Conservation (phyloP, 2,888 invertebrate species). For the Tryphoninae sp. region DNA sequence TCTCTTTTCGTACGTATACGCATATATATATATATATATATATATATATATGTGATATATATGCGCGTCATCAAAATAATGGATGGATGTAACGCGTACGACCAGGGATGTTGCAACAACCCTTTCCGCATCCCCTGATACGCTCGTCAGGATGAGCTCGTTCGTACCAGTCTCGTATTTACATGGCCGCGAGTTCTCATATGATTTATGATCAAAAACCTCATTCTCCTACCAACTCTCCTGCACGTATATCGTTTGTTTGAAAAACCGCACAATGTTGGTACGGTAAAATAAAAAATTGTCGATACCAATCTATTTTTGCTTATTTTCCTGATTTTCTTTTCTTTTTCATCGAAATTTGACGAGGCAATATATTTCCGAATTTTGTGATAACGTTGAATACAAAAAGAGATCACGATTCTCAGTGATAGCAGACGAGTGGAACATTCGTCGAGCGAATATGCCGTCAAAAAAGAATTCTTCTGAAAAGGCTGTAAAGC, state of each 20-base stretch:
- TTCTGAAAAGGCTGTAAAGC: slow-evolving; percentile 56
- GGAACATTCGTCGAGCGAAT: slow-evolving; percentile 35
- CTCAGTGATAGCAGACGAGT: slow-evolving; percentile 14
- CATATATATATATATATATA: neutral
- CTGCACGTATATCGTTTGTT: neutral
- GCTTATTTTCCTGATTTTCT: neutral
- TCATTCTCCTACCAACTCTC: neutral
- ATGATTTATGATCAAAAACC: slow-evolving; percentile 51
- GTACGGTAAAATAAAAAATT: too few relatives aligned
- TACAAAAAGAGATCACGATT: slow-evolving; percentile 31
- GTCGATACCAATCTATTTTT: neutral
- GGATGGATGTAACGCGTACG: slow-evolving; percentile 47
- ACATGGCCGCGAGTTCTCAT: slow-evolving; percentile 35
- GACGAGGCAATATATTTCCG: neutral
- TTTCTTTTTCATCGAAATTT: neutral
- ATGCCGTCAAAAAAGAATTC: slow-evolving; percentile 54
- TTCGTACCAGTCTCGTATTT: slow-evolving; percentile 48
- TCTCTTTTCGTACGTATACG: slow-evolving; percentile 6
- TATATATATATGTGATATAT: slow-evolving; percentile 19
- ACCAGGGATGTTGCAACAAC: slow-evolving; percentile 36
- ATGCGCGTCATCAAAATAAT: slow-evolving; percentile 47
- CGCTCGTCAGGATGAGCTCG: slow-evolving; percentile 46
- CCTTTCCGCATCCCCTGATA: slow-evolving; percentile 35
- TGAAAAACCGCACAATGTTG: slow-evolving; percentile 9
- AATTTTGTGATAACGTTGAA: slow-evolving; percentile 15